These are phyloP conservation scores for Drosophila flavopinicola DNA, from an alignment of 2,888 invertebrate species.

Conservation along the genomic window DNA sequence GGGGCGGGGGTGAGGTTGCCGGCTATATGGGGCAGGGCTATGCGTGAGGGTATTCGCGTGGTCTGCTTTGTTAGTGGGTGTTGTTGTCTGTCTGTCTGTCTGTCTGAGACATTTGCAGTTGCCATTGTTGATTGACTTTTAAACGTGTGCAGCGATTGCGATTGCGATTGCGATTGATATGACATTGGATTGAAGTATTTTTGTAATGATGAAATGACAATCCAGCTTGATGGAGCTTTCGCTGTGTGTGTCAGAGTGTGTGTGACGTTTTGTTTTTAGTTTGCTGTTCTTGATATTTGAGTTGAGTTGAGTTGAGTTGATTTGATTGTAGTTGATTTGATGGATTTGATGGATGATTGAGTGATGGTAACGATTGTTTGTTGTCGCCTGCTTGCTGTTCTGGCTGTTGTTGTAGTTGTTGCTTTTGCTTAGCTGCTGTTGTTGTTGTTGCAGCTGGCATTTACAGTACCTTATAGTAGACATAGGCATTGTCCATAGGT, in stretches of 20 bases:
- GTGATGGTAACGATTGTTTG: conserved; percentile 28
- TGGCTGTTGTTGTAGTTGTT: too few species aligned
- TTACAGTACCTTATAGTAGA: conserved; percentile 84
- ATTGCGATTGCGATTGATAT: conserved; percentile 6
- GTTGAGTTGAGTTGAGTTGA: conserved; percentile 38
- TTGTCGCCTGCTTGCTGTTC: conserved; percentile 33
- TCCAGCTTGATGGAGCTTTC: conserved; percentile 27
- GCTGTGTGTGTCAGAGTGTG: conserved; percentile 14
- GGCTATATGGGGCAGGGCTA: not conserved
- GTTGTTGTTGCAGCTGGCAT: conserved; percentile 22
- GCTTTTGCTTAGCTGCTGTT: conserved; percentile 26
- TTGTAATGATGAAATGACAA: conserved; percentile 48
- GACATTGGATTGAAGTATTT: conserved; percentile 32
- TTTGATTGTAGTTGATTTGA: conserved; percentile 34
- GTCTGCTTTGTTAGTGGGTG: conserved; percentile 11
- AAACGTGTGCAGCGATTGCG: conserved; percentile 17
- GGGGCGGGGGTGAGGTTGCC: not conserved
- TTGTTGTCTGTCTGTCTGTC: conserved; percentile 6
- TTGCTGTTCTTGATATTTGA: conserved; percentile 36
- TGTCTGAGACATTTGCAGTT: conserved; percentile 35
- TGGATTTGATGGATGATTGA: conserved; percentile 28
- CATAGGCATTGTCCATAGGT: conserved; percentile 85
- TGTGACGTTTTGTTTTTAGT: conserved; percentile 37
- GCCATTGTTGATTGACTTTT: conserved; percentile 27
- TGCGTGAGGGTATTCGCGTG: conserved; percentile 9